Conservation (phyloP, 1,140 invertebrate genomes). For the Heterodera carotae region DNA sequence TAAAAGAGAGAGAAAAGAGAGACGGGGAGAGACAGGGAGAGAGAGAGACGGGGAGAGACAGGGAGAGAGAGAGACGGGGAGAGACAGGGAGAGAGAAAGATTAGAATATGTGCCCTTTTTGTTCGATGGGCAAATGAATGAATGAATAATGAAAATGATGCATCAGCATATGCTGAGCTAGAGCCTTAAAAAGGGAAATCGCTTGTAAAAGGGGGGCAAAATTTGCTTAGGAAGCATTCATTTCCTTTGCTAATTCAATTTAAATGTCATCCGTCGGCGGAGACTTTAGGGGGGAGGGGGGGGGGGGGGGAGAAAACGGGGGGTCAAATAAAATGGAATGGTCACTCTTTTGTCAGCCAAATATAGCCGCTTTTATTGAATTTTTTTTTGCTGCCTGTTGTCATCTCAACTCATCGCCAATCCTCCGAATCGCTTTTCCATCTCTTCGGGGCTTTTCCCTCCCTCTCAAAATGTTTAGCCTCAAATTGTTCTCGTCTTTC, state of each 20-base stretch:
- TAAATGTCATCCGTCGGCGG: no score
- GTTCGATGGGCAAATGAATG: no score
- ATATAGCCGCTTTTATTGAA: no score
- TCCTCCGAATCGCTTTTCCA: no score
- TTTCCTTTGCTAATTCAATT: no score
- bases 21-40: not conserved
- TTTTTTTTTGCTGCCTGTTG: no score
- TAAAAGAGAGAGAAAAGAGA: not conserved
- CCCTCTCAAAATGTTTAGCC: no score
- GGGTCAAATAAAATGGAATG: not conserved
- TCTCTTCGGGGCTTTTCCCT: no score
- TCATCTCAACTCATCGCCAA: no score
- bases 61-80: not conserved
- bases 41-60: not conserved
- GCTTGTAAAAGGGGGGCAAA: not conserved
- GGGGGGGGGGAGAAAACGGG: no score
- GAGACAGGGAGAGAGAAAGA: not conserved
- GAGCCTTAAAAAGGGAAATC: not conserved
- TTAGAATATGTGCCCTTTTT: not conserved
- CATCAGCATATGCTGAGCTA: not conserved
- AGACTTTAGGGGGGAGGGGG: not conserved
- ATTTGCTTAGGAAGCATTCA: not conserved
- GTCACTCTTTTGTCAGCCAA: no score
- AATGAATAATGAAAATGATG: not conserved
- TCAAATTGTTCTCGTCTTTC: not conserved